Percentiles rank a stretch among this genome's conserved stretches.
Evolutionary conservation across 2,797 vertebrate genomes (phyloP).

Genomic region (Trematomus bernacchii): DNA sequence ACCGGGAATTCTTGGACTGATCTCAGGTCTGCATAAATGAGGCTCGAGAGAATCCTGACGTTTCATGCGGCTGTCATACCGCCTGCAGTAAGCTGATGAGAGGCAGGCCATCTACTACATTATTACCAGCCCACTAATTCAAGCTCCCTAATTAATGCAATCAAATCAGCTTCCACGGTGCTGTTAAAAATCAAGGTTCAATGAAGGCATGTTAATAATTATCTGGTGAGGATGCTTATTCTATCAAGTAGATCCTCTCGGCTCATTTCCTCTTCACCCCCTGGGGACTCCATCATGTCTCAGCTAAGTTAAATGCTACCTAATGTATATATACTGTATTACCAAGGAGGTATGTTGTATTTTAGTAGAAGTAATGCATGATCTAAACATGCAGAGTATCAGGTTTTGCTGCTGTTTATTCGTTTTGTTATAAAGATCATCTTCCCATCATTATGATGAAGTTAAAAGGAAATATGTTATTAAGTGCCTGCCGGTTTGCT

Average conservation of each 20-base stretch:
- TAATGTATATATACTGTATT: constrained; percentile 9
- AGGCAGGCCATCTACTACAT: constrained; percentile 19
- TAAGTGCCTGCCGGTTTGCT: too few relatives aligned
- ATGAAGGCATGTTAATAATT: constrained; percentile 60
- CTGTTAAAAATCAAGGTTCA: constrained; percentile 22
- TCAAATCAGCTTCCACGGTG: constrained; percentile 45
- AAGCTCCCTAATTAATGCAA: constrained; percentile 56
- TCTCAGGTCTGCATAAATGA: constrained; percentile 55
- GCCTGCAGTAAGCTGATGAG: constrained; percentile 45
- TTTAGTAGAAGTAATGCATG: constrained; percentile 8
- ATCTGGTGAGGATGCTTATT: constrained; percentile 60
- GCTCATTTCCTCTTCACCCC: constrained; percentile 56
- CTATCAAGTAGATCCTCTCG: constrained; percentile 66
- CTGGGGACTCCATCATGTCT: constrained; percentile 39
- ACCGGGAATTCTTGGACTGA: constrained; percentile 33
- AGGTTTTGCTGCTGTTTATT: constrained; percentile 10
- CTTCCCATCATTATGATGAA: neutral
- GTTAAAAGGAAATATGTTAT: neutral
- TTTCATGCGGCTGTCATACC: constrained; percentile 62
- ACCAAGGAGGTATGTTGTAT: constrained; percentile 13
- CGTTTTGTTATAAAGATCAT: too few relatives aligned
- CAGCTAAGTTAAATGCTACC: constrained; percentile 48
- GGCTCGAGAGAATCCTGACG: constrained; percentile 53
- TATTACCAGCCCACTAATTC: constrained; percentile 40
- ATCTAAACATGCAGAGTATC: constrained; percentile 26